A percentile compares a stretch with the other conserved stretches of the same genome.
phyloP scores from a whole-genome alignment of 2,113 vertebrate genomes.

The Nothocercus julius region DNA sequence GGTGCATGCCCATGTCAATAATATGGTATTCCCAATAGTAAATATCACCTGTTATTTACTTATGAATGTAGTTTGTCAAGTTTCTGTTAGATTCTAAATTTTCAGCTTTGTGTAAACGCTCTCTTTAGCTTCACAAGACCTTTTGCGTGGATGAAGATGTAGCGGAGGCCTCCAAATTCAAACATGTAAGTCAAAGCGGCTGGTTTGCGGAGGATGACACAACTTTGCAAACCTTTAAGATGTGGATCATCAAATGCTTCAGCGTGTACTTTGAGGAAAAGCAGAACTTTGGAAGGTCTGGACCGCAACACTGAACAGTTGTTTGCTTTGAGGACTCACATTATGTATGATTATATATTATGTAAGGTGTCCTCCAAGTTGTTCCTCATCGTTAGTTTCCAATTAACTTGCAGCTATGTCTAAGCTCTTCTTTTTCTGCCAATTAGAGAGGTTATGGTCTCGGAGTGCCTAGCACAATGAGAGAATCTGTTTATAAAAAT shows the following conservation, averaged over 20 bases:
- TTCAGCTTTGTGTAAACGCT: neutral
- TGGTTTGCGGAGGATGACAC: neutral
- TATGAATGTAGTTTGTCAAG: neutral
- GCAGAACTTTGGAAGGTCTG: neutral
- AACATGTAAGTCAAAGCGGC: neutral
- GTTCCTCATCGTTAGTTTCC: neutral
- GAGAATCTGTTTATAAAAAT: neutral
- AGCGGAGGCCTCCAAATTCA: neutral
- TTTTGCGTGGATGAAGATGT: neutral
- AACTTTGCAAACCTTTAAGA: neutral
- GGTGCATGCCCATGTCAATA: neutral
- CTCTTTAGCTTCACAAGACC: neutral
- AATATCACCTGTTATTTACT: neutral
- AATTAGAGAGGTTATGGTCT: neutral
- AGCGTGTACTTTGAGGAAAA: neutral
- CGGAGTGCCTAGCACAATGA: neutral
- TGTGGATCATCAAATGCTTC: neutral
- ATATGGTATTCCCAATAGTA: neutral
- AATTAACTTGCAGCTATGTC: neutral
- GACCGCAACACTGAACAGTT: neutral
- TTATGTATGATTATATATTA: neutral
- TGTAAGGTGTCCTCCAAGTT: neutral
- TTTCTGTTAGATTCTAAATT: neutral
- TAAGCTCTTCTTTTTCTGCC: neutral
- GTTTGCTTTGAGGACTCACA: neutral